Conservation (phyloP, 2,888 invertebrate species). For the Monochamus alternatus region DNA sequence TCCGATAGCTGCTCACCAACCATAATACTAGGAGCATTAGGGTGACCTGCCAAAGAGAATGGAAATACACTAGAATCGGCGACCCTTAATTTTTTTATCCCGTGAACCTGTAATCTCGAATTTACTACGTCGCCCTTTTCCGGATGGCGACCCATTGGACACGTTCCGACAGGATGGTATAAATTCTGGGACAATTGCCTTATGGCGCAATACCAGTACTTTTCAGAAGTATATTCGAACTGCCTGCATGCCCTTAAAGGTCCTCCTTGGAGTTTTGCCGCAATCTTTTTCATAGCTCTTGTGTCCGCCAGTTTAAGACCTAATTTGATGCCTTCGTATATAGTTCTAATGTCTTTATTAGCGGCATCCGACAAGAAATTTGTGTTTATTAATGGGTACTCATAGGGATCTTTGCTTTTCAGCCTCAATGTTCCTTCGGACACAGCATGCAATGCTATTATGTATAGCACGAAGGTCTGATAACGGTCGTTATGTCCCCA, state of each 20-base stretch:
- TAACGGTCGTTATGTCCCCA: constrained; percentile 61
- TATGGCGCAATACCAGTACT: constrained; percentile 52
- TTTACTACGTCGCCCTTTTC: constrained; percentile 78
- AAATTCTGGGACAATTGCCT: constrained; percentile 44
- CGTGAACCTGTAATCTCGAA: constrained; percentile 75
- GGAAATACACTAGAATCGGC: constrained; percentile 80
- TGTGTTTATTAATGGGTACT: constrained; percentile 75
- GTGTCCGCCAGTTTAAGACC: constrained; percentile 70
- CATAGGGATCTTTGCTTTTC: constrained; percentile 46
- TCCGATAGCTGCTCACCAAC: constrained; percentile 81
- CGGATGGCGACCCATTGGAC: constrained; percentile 76
- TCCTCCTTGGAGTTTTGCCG: constrained; percentile 67
- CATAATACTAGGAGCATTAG: constrained; percentile 79
- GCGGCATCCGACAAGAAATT: constrained; percentile 77
- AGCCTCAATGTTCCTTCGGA: constrained; percentile 49
- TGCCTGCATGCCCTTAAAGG: constrained; percentile 44
- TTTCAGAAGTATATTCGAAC: constrained; percentile 34
- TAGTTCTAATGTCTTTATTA: constrained; percentile 70
- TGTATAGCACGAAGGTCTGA: constrained; percentile 42
- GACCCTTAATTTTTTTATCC: constrained; percentile 75
- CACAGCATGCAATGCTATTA: no score
- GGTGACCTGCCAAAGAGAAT: constrained; percentile 77
- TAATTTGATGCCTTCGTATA: constrained; percentile 73
- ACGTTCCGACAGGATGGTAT: constrained; percentile 47
- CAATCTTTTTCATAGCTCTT: constrained; percentile 72